Evolutionary conservation across 2,888 invertebrate species (phyloP), one percentile per base, ranked within the genome.

Genomic region (Dasysyrphus tricinctus): DNA sequence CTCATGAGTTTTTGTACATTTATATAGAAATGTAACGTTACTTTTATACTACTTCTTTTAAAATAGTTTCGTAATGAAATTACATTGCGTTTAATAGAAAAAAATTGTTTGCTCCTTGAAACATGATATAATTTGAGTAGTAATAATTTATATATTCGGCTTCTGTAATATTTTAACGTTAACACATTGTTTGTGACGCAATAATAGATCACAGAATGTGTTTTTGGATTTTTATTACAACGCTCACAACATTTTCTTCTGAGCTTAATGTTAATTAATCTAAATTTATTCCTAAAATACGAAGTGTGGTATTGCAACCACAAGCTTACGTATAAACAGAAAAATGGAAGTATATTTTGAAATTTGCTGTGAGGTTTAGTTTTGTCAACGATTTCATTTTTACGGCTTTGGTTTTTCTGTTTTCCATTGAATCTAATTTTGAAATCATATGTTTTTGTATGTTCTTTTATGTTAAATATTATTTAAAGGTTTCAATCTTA

Each of bases 401-500:
- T 88, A 91, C 92, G 79, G 92, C 90, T 72, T 92, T 92, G 67
- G 92, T 92, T 88, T 89, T 89, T 90, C 89, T 90, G 88, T 89
- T 90, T 88, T 90, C 88, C 89, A 90, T 90, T 87, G 90, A 89
- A 81, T 89, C 89, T 80, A 88, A 78, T 74, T 81, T 84, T 83
- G 84, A 88, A 88, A 88, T 88, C 92, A 92, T 91, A 88, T 87
- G 88, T 88, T 89, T 90, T 90, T 86, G 89, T 89, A 89, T 88
- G 88, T 88, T 90, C 91, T 92, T 91, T 91, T 90, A 91, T 92
- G 92, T 91, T 90, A 91, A 91, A 91, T 92, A 92, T 92, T 91
- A 91, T 80, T 59, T 76, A 59, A 56, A 16, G 56, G 47, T 37
- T 67, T 59, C 44, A 65, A 51, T 29, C 54, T 34, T 67, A 67